Percentiles rank a stretch among this genome's conserved stretches.
phyloP scores from a whole-genome alignment of 2,888 invertebrate genomes.

The Carterocephalus palaemon region DNA sequence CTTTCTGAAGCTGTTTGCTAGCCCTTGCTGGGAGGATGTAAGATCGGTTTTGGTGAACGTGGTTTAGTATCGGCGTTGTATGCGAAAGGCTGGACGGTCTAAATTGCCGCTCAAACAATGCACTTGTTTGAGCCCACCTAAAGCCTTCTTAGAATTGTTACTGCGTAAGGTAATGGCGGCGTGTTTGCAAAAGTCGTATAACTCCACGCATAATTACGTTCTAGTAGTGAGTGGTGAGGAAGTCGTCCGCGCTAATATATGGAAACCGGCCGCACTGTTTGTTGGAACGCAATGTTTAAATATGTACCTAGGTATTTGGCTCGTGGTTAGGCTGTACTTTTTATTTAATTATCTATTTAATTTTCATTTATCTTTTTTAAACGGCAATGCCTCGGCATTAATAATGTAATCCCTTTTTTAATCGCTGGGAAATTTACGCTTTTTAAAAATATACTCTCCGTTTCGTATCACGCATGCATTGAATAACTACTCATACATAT shows the following conservation, averaged over 20 bases:
- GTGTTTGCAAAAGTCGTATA: conserved; percentile 45
- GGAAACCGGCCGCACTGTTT: conserved; percentile 35
- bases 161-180: conserved; percentile 36
- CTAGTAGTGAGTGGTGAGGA: conserved; percentile 47
- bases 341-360: conserved; percentile 10
- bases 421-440: too few relatives aligned
- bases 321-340: conserved; percentile 20
- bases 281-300: conserved; percentile 31
- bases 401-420: too few relatives aligned
- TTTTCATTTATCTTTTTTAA: too few relatives aligned
- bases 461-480: too few relatives aligned
- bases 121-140: conserved; percentile 73
- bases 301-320: conserved; percentile 32
- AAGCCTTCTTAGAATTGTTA: conserved; percentile 57
- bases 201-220: conserved; percentile 38
- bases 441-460: too few relatives aligned
- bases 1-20: conserved; percentile 32
- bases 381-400: too few relatives aligned
- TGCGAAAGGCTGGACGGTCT: conserved; percentile 49
- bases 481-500: too few relatives aligned
- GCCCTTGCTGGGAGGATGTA: conserved; percentile 17
- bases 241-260: conserved; percentile 39
- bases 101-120: conserved; percentile 70
- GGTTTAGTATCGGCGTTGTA: conserved; percentile 35
- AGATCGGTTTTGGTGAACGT: conserved; percentile 26